phyloP scores from a whole-genome alignment of 2,797 vertebrate genomes.

The Enteromius viviparus region DNA sequence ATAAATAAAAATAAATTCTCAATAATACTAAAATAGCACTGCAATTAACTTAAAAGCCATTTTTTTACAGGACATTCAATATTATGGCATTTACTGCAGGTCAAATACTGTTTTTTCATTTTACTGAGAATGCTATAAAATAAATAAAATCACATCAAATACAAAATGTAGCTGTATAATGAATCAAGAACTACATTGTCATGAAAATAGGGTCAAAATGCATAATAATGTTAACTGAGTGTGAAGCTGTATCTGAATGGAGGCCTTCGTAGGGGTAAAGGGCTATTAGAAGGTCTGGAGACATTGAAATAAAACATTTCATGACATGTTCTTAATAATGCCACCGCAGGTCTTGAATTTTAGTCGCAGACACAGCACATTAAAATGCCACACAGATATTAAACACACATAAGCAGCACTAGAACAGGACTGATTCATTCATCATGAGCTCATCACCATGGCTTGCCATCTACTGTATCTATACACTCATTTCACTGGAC shows the following conservation, averaged over 20 bases:
- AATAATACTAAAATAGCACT: not conserved
- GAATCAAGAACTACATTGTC: not conserved
- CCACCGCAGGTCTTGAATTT: not conserved
- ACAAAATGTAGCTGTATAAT: not conserved
- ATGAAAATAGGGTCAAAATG: not conserved
- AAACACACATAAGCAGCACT: not conserved
- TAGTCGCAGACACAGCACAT: not conserved
- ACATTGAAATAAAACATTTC: slow-evolving; percentile 27
- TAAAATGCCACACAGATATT: not conserved
- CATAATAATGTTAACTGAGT: not conserved
- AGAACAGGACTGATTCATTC: not conserved
- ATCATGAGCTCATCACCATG: slow-evolving; percentile 37
- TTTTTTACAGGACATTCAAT: not conserved
- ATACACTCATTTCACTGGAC: slow-evolving; percentile 13
- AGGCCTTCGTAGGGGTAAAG: slow-evolving; percentile 17
- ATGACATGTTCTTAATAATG: slow-evolving; percentile 1
- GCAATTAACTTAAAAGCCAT: not conserved
- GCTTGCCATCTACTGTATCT: slow-evolving; percentile 30
- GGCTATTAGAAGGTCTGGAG: not conserved
- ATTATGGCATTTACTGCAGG: not conserved
- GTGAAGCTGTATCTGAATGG: slow-evolving; percentile 35
- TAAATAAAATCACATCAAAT: not conserved
- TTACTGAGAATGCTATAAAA: not conserved
- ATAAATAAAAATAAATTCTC: not conserved
- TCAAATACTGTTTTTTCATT: not conserved